These are phyloP conservation scores for Drosophila borealis DNA, from an alignment of 2,888 invertebrate genomes.

Conservation along the genomic window DNA sequence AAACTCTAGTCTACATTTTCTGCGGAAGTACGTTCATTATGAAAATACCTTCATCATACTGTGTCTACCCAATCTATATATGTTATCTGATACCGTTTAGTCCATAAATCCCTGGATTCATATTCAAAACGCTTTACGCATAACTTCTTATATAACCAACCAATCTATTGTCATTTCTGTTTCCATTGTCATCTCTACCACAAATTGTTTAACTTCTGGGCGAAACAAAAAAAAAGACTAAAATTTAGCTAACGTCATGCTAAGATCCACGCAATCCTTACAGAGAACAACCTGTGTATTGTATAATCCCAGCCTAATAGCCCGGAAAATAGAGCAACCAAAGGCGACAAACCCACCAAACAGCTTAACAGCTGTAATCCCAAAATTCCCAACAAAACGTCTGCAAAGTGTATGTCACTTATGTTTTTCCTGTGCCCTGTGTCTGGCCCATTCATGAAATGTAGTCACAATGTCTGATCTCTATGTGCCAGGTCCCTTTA, in stretches of 20 bases:
- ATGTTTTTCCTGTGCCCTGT: slow-evolving; percentile 12
- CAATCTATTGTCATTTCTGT: slow-evolving; percentile 28
- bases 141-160: slow-evolving; percentile 70
- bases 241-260: slow-evolving; percentile 55
- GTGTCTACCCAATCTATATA: background rate
- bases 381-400: slow-evolving; percentile 65
- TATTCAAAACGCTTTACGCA: slow-evolving; percentile 44
- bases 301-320: slow-evolving; percentile 56
- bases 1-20: too few relatives aligned
- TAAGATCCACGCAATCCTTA: slow-evolving; percentile 31
- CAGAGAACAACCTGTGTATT: slow-evolving; percentile 46
- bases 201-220: slow-evolving; percentile 72
- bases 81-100: slow-evolving; percentile 6
- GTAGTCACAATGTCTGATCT: slow-evolving; percentile 42
- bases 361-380: slow-evolving; percentile 76
- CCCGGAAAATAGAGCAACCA: slow-evolving; percentile 61
- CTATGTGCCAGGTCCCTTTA: slow-evolving; percentile 9
- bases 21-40: too few relatives aligned
- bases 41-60: background rate
- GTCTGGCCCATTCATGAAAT: slow-evolving; percentile 58
- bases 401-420: slow-evolving; percentile 62
- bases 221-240: slow-evolving; percentile 21
- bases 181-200: slow-evolving; percentile 39
- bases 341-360: slow-evolving; percentile 63
- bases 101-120: slow-evolving; percentile 10